Base-by-base conservation (phyloP, 64 coral and sea anemone genomes). In the Porites australiensis region DNA sequence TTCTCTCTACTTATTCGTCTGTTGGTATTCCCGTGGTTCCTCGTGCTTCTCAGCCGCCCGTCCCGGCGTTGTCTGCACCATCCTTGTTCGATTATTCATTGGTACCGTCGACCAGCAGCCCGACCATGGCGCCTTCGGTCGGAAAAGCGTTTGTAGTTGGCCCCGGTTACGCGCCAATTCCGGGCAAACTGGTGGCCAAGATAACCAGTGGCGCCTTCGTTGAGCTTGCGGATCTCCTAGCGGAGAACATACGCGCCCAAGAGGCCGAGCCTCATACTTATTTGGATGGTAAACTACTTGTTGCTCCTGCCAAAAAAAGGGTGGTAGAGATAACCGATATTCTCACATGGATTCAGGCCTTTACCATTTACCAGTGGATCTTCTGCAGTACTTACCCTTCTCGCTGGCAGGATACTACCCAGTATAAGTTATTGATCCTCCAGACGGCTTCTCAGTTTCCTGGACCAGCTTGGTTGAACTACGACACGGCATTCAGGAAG, bases 81-180 rank as follows among this genome's bases (percentile, higher is more conserved):
- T 37, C 27, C 27, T 37, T 37, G 27, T 37, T 37, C 27, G 27
- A 37, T 37, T 37, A 37, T 37, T 37, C 27, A 37, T 37, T 37
- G 27, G 27, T 37, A 37, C 48, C 13, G 46, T 76, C 44, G 43
- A 13, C 47, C 15, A 19, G 73, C 73, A 76, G 15, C 2, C 50
- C 44, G 2, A 18, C 15, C n/a, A 0, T 44, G 49, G 15, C 13
- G 14, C 43, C 15, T 14, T 50, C 44, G 43, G 73, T 76, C 5
- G 73, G 6, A 4, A 10, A 74, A 44, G 71, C 71, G 44, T 74
- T 49, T 74, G 71, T 74, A 45, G 71, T 74, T 74, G 71, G 73
- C 9, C 43, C 73, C 0, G 13, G 73, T 19, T 76, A 76, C 19
- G 73, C 19, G 4, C 73, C 45, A 44, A 15, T 52, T 50, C 73